Conservation (phyloP, 2,888 invertebrate genomes). For the Nephrotoma appendiculata region DNA sequence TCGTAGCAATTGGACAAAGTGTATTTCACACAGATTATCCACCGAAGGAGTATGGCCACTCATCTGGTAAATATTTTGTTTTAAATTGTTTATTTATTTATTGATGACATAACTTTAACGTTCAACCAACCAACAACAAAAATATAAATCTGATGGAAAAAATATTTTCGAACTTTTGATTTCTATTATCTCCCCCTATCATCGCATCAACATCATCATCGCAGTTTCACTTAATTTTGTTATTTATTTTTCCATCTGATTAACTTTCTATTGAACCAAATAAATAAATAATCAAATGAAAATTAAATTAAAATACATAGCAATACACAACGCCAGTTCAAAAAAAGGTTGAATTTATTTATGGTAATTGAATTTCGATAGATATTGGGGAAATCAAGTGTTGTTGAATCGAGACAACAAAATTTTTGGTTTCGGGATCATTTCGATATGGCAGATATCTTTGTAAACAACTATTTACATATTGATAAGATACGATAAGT, state of each 20-base stretch:
- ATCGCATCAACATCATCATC: background rate
- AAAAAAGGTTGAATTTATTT: background rate
- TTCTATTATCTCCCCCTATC: background rate
- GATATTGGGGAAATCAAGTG: background rate
- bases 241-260: background rate
- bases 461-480: too few species aligned
- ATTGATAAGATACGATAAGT: too few species aligned
- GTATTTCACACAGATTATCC: slow-evolving; percentile 32
- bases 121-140: background rate
- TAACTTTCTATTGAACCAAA: background rate
- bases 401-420: background rate
- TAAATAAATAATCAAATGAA: background rate
- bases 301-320: background rate
- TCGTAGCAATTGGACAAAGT: slow-evolving; percentile 31
- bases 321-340: background rate
- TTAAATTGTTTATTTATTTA: background rate
- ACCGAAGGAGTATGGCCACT: slow-evolving; percentile 28
- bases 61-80: slow-evolving; percentile 9
- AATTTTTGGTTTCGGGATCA: too few species aligned
- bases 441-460: too few species aligned
- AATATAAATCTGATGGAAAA: background rate
- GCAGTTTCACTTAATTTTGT: background rate
- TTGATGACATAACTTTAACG: background rate
- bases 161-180: background rate
- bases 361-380: background rate